Evolutionary conservation across 2,797 vertebrate genomes (phyloP).

Genomic region (Propithecus deckenii): DNA sequence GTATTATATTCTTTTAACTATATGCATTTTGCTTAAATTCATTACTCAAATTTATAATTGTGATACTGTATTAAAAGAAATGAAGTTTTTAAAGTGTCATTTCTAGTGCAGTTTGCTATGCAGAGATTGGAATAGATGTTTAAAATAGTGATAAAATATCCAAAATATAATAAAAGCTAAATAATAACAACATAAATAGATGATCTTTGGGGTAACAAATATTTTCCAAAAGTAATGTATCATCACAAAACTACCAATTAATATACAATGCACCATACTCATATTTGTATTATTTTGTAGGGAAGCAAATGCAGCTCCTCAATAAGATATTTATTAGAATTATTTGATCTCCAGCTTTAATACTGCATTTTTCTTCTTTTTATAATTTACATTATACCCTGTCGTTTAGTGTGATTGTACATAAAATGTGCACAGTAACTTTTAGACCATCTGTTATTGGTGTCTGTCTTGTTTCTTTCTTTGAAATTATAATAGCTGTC

Average conservation of each 20-base stretch:
- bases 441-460: conserved; percentile 63
- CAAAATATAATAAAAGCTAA: neutral
- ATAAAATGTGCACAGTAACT: conserved; percentile 35
- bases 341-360: neutral
- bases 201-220: neutral
- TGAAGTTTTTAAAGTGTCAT: neutral
- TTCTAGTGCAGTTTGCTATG: neutral
- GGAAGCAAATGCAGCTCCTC: neutral
- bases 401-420: conserved; percentile 7
- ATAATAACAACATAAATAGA: neutral
- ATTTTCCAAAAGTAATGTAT: neutral
- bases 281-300: neutral
- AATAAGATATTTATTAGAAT: neutral
- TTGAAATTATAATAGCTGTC: conserved; percentile 50
- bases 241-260: neutral
- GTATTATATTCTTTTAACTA: neutral
- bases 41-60: neutral
- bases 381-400: conserved; percentile 19
- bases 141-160: neutral
- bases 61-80: neutral
- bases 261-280: neutral
- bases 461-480: conserved; percentile 62
- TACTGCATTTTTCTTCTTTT: neutral
- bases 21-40: neutral
- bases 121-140: neutral